A percentile compares a stretch with the other conserved stretches of the same genome.
phyloP scores from a whole-genome alignment of 2,113 vertebrate species.

The Etheostoma cragini region DNA sequence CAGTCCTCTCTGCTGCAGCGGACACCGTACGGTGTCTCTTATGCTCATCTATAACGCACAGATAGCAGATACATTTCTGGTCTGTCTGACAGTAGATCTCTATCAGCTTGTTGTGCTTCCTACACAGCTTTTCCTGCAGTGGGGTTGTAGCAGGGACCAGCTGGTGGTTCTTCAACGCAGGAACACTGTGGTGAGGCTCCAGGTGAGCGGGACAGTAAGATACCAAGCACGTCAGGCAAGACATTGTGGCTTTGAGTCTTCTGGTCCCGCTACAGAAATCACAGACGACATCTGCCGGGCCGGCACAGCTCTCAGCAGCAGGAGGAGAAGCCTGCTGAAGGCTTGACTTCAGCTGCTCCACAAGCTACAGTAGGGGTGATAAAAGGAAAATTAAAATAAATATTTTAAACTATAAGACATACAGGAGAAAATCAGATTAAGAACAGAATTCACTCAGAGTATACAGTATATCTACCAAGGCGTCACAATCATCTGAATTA shows the following conservation, averaged over 20 bases:
- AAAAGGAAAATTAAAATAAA: accelerated
- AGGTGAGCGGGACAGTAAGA: slow-evolving; percentile 36
- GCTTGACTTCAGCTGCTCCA: slow-evolving; percentile 5
- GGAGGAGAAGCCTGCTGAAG: neutral
- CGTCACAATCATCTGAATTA: too few species aligned
- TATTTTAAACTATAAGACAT: neutral
- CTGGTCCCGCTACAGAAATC: neutral
- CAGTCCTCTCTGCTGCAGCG: neutral
- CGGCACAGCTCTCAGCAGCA: neutral
- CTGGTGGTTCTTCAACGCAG: slow-evolving; percentile 41
- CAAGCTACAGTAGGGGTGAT: neutral
- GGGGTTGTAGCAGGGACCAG: slow-evolving; percentile 1
- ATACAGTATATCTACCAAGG: too few species aligned
- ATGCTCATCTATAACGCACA: slow-evolving; percentile 13
- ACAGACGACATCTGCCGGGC: slow-evolving; percentile 20
- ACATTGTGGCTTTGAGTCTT: slow-evolving; percentile 21
- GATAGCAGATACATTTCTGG: slow-evolving; percentile 12
- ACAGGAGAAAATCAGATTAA: neutral
- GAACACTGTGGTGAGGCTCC: slow-evolving; percentile 18
- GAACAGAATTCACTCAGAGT: too few species aligned
- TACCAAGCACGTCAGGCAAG: slow-evolving; percentile 36
- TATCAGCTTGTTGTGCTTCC: slow-evolving; percentile 39
- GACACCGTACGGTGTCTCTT: accelerated
- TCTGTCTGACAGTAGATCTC: slow-evolving; percentile 42
- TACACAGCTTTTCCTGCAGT: slow-evolving; percentile 41